phyloP scores from a whole-genome alignment of 1,140 invertebrate genomes.

The Ceratitis capitata region DNA sequence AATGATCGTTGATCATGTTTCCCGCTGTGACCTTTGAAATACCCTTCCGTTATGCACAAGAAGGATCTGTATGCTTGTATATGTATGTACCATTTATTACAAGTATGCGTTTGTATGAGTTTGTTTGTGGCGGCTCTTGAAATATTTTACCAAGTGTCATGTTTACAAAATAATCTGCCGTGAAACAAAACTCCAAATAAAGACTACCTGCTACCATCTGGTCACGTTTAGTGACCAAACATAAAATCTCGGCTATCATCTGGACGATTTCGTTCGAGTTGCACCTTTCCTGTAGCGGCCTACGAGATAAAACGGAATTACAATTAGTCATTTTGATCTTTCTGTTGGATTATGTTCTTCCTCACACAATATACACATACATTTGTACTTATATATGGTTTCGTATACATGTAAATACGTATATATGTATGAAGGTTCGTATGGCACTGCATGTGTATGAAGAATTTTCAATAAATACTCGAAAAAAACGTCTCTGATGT shows the following conservation, averaged over 20 bases:
- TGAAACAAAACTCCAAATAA: constrained; percentile 2
- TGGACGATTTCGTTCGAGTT: background rate
- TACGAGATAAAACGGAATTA: background rate
- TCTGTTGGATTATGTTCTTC: constrained; percentile 2
- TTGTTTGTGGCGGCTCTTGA: background rate
- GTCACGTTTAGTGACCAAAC: constrained; percentile 20
- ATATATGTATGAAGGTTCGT: too few species aligned
- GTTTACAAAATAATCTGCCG: background rate
- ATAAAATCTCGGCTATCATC: constrained; percentile 24
- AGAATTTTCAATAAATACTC: background rate
- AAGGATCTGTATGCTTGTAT: background rate
- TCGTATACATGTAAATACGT: too few species aligned
- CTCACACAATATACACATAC: too few species aligned
- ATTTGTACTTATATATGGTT: too few species aligned
- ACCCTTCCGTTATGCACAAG: background rate
- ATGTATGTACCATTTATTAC: too few species aligned
- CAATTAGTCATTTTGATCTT: constrained; percentile 32
- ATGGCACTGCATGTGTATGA: background rate
- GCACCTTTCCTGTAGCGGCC: background rate
- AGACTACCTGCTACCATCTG: constrained; percentile 13
- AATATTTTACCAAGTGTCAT: background rate
- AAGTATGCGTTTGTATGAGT: background rate
- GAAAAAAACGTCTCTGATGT: background rate
- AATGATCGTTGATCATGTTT: constrained; percentile 9
- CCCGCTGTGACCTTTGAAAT: constrained; percentile 18